Percentiles rank a stretch among this genome's conserved stretches.
Conservation (phyloP, 2,888 invertebrate species). For the Salpingus planirostris region DNA sequence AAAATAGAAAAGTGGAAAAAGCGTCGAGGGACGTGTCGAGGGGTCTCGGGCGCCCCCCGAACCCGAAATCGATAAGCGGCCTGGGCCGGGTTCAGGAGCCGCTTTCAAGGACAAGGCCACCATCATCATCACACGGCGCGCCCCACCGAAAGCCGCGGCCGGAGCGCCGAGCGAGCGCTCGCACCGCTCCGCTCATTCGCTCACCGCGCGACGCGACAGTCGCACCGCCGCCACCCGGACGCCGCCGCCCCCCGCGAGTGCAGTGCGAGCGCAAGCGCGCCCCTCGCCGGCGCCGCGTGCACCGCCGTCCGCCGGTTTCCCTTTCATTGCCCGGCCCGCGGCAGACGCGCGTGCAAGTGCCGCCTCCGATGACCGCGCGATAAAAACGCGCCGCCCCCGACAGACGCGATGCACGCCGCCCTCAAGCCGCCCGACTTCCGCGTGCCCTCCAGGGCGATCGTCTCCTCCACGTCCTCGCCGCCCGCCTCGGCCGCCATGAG, state of each 20-base stretch:
- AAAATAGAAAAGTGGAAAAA: too few species aligned
- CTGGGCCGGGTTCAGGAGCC: constrained; percentile 41
- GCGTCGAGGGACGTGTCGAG: too few species aligned
- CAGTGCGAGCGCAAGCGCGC: constrained; percentile 47
- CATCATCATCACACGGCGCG: constrained; percentile 36
- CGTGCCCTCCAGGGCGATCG: constrained; percentile 33
- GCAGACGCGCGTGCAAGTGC: neutral
- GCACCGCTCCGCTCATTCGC: neutral
- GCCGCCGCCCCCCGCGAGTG: constrained; percentile 26
- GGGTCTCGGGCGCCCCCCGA: constrained; percentile 20
- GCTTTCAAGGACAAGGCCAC: constrained; percentile 52
- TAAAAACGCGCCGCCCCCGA: neutral
- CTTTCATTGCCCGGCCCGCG: constrained; percentile 40
- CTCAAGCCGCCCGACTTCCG: constrained; percentile 33
- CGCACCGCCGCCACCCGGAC: constrained; percentile 21
- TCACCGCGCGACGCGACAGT: neutral
- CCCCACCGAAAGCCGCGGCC: constrained; percentile 17
- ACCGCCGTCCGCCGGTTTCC: constrained; percentile 39
- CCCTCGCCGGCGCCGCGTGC: constrained; percentile 49
- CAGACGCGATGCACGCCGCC: constrained; percentile 46
- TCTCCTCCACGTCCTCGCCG: constrained; percentile 35
- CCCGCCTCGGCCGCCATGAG: constrained; percentile 16
- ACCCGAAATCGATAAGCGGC: constrained; percentile 41
- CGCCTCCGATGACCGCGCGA: neutral
- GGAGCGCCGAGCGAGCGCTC: constrained; percentile 9